Percentiles rank a stretch among this genome's conserved stretches.
Conservation (phyloP, 2,888 invertebrate genomes). For the Terebella lapidaria region DNA sequence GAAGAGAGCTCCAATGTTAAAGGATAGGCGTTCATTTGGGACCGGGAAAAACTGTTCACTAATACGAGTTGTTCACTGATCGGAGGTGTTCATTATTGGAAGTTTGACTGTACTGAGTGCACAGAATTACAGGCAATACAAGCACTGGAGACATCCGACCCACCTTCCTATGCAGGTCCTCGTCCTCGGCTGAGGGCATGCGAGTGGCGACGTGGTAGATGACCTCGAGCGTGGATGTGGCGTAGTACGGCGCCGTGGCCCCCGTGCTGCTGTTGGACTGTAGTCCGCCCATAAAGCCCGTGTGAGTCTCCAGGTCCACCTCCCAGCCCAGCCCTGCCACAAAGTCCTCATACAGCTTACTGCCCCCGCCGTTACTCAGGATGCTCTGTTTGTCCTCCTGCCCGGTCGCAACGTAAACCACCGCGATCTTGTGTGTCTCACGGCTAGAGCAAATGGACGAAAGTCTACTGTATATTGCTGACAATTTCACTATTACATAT, state of each 20-base stretch:
- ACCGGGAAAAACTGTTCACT: too few relatives aligned
- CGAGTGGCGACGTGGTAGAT: slow-evolving; percentile 95
- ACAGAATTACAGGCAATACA: too few relatives aligned
- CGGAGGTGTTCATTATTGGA: too few relatives aligned
- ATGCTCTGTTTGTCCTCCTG: slow-evolving; percentile 96
- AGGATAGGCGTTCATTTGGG: too few relatives aligned
- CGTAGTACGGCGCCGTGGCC: slow-evolving; percentile 88
- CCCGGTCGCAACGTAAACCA: slow-evolving; percentile 93
- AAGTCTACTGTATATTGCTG: background rate
- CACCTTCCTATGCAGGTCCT: slow-evolving; percentile 49
- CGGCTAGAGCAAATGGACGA: slow-evolving; percentile 30
- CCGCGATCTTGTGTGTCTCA: slow-evolving; percentile 68
- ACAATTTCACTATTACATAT: too few relatives aligned
- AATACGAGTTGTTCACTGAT: too few relatives aligned
- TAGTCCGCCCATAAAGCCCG: slow-evolving; percentile 90
- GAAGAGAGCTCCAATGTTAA: too few relatives aligned
- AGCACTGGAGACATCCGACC: too few relatives aligned
- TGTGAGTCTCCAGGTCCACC: slow-evolving; percentile 88
- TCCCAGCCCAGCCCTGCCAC: slow-evolving; percentile 69
- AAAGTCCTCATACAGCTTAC: slow-evolving; percentile 81
- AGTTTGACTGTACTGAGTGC: too few relatives aligned
- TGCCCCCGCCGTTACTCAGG: slow-evolving; percentile 82
- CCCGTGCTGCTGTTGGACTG: slow-evolving; percentile 70
- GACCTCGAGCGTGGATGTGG: slow-evolving; percentile 87
- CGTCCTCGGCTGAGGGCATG: slow-evolving; percentile 78